phyloP scores from a whole-genome alignment of 2,888 invertebrate genomes.

The Mythimna lalbum region DNA sequence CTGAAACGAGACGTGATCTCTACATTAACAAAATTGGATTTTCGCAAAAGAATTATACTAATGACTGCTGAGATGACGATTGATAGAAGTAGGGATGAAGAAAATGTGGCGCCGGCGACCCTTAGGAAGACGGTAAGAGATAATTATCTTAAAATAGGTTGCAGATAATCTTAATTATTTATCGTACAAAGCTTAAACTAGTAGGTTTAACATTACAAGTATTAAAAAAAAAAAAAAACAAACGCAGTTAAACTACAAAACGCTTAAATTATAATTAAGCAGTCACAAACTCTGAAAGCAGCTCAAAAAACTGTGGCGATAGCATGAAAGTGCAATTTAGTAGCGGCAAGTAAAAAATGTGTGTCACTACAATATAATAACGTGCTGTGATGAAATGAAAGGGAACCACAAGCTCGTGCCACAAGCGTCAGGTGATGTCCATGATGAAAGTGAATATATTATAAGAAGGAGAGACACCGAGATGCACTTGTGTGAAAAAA shows the following conservation, averaged over 20 bases:
- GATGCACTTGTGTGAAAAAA: background rate
- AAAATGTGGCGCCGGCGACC: background rate
- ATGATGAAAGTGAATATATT: conserved; percentile 28
- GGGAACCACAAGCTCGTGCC: conserved; percentile 30
- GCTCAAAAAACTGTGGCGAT: background rate
- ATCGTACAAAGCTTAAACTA: no score
- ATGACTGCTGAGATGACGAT: background rate
- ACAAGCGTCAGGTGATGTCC: conserved; percentile 4
- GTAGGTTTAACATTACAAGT: no score
- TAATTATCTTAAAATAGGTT: background rate
- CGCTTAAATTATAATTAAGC: background rate
- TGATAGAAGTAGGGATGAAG: background rate
- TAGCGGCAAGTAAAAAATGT: conserved; percentile 48
- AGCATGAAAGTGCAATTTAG: conserved; percentile 59
- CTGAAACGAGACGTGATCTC: background rate
- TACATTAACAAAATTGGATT: background rate
- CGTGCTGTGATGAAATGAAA: conserved; percentile 46
- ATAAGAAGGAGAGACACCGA: background rate
- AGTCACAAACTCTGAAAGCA: background rate
- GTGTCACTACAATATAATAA: conserved; percentile 51
- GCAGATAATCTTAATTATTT: background rate
- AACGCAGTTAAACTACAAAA: background rate
- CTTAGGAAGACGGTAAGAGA: background rate
- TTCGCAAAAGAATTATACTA: background rate
- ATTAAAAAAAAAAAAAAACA: background rate